phyloP scores from a whole-genome alignment of 2,797 vertebrate species.

The Netta rufina region DNA sequence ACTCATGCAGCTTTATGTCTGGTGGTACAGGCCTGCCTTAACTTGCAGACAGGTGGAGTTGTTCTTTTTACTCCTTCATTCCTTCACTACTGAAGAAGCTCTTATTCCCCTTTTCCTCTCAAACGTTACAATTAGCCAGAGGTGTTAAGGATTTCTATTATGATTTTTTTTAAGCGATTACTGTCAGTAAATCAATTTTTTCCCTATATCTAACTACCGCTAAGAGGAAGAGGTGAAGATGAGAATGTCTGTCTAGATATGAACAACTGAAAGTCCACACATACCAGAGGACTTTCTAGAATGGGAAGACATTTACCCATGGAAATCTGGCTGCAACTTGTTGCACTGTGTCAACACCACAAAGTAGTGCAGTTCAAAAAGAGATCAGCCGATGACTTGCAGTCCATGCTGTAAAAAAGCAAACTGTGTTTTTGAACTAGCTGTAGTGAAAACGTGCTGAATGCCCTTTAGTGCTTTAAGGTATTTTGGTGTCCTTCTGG shows the following conservation, averaged over 20 bases:
- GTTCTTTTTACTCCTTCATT: background rate
- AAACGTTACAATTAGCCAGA: background rate
- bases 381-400: background rate
- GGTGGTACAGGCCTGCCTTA: background rate
- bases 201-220: background rate
- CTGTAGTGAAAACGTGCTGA: background rate
- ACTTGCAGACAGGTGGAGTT: background rate
- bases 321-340: background rate
- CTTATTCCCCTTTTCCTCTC: background rate
- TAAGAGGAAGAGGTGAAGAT: background rate
- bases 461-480: background rate
- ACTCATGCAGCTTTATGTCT: fast-evolving
- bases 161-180: background rate
- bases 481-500: background rate
- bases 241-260: background rate
- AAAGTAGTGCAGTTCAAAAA: background rate
- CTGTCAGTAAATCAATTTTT: background rate
- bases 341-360: background rate
- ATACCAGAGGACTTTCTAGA: background rate
- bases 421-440: background rate
- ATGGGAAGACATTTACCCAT: background rate
- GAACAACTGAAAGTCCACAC: background rate
- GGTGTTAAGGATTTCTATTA: background rate
- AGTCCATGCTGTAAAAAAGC: background rate
- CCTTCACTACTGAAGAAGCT: background rate